Conservation (phyloP, 2,797 vertebrate species). For the Lindbergichthys nudifrons region DNA sequence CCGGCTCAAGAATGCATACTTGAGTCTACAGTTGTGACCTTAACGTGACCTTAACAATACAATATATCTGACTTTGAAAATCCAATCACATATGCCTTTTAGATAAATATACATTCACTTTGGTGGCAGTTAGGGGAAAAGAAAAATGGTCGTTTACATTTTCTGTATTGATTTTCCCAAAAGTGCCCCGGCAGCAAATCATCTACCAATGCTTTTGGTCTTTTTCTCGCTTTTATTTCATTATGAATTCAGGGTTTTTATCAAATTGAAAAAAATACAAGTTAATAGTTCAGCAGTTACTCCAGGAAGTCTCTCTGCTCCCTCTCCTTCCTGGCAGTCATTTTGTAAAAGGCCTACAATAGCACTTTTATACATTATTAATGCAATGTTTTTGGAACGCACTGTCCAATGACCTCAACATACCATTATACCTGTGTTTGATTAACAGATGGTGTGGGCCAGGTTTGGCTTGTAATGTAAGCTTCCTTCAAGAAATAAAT, state of each 20-base stretch:
- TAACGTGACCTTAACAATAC: constrained; percentile 62
- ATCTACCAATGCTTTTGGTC: constrained; percentile 45
- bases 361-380: constrained; percentile 70
- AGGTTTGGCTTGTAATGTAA: constrained; percentile 46
- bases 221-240: constrained; percentile 51
- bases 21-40: constrained; percentile 41
- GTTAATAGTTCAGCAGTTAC: constrained; percentile 54
- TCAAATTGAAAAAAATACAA: constrained; percentile 41
- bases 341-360: constrained; percentile 65
- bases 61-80: constrained; percentile 76
- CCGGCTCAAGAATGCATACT: constrained; percentile 25
- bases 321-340: constrained; percentile 55
- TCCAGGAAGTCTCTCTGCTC: constrained; percentile 50
- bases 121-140: constrained; percentile 41
- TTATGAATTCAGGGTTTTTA: constrained; percentile 63
- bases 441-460: constrained; percentile 65
- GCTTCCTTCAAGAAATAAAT: constrained; percentile 62
- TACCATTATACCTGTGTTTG: constrained; percentile 61
- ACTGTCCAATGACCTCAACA: constrained; percentile 54
- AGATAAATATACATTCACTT: constrained; percentile 76
- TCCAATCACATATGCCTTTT: constrained; percentile 71
- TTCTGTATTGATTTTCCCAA: constrained; percentile 76
- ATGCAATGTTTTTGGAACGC: constrained; percentile 55
- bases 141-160: constrained; percentile 73
- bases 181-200: constrained; percentile 71